Evolutionary conservation across 2,113 vertebrate species (phyloP).

Genomic region (Amblyopsis rosae): DNA sequence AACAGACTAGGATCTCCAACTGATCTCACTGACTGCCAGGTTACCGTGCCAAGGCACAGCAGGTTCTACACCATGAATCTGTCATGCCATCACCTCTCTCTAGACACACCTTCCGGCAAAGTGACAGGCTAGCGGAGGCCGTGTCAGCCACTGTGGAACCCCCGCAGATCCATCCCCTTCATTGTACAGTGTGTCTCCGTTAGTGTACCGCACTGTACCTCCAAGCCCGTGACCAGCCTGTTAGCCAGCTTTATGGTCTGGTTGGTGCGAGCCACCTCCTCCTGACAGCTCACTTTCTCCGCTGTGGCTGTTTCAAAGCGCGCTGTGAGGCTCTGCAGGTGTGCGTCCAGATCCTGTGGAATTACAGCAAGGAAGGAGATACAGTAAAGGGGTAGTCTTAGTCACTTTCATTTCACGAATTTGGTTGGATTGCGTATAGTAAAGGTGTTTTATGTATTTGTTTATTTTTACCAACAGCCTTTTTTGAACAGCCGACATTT

Average conservation of each 20-base stretch:
- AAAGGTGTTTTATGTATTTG: background rate
- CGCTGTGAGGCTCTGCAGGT: constrained; percentile 74
- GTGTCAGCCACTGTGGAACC: constrained; percentile 40
- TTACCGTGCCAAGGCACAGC: constrained; percentile 54
- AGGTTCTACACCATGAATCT: constrained; percentile 50
- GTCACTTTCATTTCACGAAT: background rate
- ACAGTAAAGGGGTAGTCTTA: no score
- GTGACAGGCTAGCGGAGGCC: constrained; percentile 42
- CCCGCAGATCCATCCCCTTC: constrained; percentile 11
- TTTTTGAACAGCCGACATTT: constrained; percentile 75
- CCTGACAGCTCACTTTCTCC: constrained; percentile 80
- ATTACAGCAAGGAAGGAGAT: constrained; percentile 5
- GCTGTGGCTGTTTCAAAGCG: constrained; percentile 78
- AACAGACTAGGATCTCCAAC: constrained; percentile 53
- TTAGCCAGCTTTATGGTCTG: constrained; percentile 78
- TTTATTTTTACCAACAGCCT: constrained; percentile 76
- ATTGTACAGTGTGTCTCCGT: constrained; percentile 9
- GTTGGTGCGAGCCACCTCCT: constrained; percentile 77
- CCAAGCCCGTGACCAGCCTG: constrained; percentile 78
- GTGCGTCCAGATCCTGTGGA: constrained; percentile 78
- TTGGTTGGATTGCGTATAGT: constrained; percentile 7
- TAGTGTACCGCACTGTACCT: constrained; percentile 81
- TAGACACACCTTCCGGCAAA: constrained; percentile 38
- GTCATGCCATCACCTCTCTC: constrained; percentile 49
- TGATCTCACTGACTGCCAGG: constrained; percentile 48